Evolutionary conservation across 2,113 vertebrate species (phyloP).

Genomic region (Zeus faber): DNA sequence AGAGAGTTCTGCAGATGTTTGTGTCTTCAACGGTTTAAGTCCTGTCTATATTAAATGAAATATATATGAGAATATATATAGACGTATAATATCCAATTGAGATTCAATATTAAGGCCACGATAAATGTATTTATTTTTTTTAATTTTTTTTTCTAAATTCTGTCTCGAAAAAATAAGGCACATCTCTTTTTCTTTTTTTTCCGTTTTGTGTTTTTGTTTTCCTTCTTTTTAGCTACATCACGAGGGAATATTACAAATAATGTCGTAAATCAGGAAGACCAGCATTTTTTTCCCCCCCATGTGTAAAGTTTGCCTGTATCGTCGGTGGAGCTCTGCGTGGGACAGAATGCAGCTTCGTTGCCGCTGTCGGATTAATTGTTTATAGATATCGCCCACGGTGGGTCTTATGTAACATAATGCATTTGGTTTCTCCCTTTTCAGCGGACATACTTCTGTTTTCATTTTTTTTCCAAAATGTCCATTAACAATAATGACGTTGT

Average conservation of each 20-base stretch:
- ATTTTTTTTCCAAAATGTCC: constrained; percentile 29
- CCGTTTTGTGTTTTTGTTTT: too few species aligned
- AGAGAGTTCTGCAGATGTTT: constrained; percentile 43
- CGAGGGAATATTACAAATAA: constrained; percentile 67
- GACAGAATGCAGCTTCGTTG: constrained; percentile 45
- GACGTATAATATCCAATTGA: constrained; percentile 54
- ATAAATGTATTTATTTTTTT: constrained; percentile 81
- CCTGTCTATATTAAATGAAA: constrained; percentile 70
- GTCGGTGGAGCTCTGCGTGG: constrained; percentile 42
- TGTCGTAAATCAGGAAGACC: constrained; percentile 53
- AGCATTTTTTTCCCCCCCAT: constrained; percentile 45
- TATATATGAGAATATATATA: constrained; percentile 36
- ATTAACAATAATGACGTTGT: constrained; percentile 15
- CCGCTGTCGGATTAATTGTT: too few species aligned
- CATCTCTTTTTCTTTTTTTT: constrained; percentile 67
- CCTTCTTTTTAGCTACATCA: constrained; percentile 65
- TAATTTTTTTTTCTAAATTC: constrained; percentile 78
- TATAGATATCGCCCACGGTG: constrained; percentile 53
- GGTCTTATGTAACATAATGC: constrained; percentile 57
- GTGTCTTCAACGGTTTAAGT: constrained; percentile 51
- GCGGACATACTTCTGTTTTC: constrained; percentile 55
- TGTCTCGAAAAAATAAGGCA: constrained; percentile 71
- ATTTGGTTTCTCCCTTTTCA: constrained; percentile 37
- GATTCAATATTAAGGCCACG: constrained; percentile 72
- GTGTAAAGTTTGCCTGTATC: constrained; percentile 65